Percentiles rank a stretch among this genome's conserved stretches.
Conservation (phyloP, 2,888 invertebrate species). For the Myathropa florea region DNA sequence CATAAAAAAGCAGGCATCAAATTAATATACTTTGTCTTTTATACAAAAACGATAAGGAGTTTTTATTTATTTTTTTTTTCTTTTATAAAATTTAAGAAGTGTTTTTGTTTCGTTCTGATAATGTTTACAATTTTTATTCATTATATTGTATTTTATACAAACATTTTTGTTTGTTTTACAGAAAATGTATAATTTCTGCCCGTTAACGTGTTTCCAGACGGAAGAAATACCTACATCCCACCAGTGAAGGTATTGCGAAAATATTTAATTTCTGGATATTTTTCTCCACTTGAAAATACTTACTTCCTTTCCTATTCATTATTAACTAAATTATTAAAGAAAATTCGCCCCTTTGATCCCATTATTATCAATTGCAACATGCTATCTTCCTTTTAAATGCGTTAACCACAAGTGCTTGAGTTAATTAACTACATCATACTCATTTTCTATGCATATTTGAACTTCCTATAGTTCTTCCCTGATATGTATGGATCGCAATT, state of each 20-base stretch:
- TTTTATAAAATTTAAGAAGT: neutral
- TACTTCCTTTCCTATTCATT: conserved; percentile 66
- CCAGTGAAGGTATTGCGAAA: conserved; percentile 74
- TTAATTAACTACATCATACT: conserved; percentile 51
- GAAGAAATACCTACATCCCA: conserved; percentile 73
- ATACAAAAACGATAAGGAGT: neutral
- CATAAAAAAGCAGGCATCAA: neutral
- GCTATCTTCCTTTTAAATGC: conserved; percentile 66
- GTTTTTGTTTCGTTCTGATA: conserved; percentile 22
- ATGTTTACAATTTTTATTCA: conserved; percentile 55
- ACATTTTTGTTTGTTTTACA: conserved; percentile 76
- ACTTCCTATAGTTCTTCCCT: conserved; percentile 59
- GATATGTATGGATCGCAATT: conserved; percentile 53
- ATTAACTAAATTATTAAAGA: conserved; percentile 42
- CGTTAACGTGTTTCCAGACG: conserved; percentile 73
- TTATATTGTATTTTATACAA: conserved; percentile 68
- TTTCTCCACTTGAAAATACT: conserved; percentile 70
- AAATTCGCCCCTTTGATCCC: conserved; percentile 59
- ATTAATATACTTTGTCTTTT: neutral
- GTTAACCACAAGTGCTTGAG: conserved; percentile 68
- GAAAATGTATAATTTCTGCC: conserved; percentile 73
- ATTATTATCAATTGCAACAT: conserved; percentile 65
- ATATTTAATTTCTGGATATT: conserved; percentile 69
- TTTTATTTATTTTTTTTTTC: conserved; percentile 2
- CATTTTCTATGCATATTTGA: conserved; percentile 63